Evolutionary conservation across 2,888 invertebrate genomes (phyloP).

Genomic region (Acleris literana): DNA sequence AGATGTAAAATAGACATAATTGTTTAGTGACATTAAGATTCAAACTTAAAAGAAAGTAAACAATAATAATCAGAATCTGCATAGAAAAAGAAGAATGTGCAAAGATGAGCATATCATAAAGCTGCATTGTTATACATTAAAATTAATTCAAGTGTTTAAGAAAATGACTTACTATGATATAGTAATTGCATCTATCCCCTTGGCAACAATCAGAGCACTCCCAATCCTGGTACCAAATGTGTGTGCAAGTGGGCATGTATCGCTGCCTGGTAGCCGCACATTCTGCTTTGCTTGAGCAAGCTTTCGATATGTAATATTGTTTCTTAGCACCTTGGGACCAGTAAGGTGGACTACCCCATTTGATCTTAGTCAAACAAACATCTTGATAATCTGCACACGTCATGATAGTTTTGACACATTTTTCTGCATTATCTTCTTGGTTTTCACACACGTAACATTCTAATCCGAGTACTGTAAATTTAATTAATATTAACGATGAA

Average conservation of each 20-base stretch:
- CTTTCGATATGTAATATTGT: conserved; percentile 96
- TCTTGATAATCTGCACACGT: conserved; percentile 95
- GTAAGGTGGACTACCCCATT: conserved; percentile 98
- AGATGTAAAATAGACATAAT: too few relatives aligned
- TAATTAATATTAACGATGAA: conserved; percentile 26
- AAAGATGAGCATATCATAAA: too few relatives aligned
- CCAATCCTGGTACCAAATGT: conserved; percentile 99
- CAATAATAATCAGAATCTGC: too few relatives aligned
- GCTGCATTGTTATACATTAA: too few relatives aligned
- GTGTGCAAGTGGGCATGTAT: conserved; percentile 91
- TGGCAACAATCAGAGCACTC: conserved; percentile 97
- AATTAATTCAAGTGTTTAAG: background rate
- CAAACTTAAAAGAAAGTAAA: too few relatives aligned
- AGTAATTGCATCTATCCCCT: conserved; percentile 98
- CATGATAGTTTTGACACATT: conserved; percentile 95
- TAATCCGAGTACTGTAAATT: conserved; percentile 84
- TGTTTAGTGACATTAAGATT: too few relatives aligned
- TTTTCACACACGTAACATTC: conserved; percentile 98
- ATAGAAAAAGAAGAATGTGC: too few relatives aligned
- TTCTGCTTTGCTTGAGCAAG: conserved; percentile 91
- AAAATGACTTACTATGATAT: conserved; percentile 91
- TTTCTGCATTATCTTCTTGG: conserved; percentile 95
- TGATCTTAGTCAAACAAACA: conserved; percentile 93
- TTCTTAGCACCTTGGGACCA: conserved; percentile 97
- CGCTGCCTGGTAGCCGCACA: conserved; percentile 89